phyloP scores from a whole-genome alignment of 2,797 vertebrate species.

The Sebastes baramenuke region DNA sequence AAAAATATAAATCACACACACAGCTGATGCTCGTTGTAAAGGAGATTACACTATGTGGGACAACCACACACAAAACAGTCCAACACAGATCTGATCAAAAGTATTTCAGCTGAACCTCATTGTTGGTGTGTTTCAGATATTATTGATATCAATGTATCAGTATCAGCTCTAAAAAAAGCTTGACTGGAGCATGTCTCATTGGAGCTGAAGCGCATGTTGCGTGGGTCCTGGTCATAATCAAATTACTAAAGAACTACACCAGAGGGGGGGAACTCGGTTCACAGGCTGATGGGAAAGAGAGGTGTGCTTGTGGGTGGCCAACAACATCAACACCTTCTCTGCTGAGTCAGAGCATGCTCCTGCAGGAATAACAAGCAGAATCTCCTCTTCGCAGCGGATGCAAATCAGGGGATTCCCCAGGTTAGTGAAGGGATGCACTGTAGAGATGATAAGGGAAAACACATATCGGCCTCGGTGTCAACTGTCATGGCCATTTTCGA shows the following conservation, averaged over 20 bases:
- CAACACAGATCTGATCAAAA: background rate
- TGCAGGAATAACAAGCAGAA: background rate
- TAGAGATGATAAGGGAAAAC: background rate
- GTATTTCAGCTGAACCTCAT: background rate
- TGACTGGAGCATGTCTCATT: background rate
- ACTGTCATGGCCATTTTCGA: too few species aligned
- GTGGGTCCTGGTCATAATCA: background rate
- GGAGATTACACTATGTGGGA: background rate
- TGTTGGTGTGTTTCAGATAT: background rate
- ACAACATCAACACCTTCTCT: constrained; percentile 14
- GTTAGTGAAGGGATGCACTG: background rate
- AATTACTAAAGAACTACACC: background rate
- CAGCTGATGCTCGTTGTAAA: background rate
- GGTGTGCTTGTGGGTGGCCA: constrained; percentile 7
- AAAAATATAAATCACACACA: constrained; percentile 58
- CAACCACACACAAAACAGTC: background rate
- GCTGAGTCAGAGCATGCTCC: background rate
- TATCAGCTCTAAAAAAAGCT: background rate
- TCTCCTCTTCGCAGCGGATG: background rate
- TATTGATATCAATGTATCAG: background rate
- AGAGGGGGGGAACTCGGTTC: background rate
- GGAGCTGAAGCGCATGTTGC: background rate
- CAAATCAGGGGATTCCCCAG: background rate
- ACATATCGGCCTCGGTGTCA: background rate
- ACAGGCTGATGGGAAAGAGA: constrained; percentile 15